Evolutionary conservation across 2,113 vertebrate species (phyloP).

Genomic region (Stercorarius parasiticus): DNA sequence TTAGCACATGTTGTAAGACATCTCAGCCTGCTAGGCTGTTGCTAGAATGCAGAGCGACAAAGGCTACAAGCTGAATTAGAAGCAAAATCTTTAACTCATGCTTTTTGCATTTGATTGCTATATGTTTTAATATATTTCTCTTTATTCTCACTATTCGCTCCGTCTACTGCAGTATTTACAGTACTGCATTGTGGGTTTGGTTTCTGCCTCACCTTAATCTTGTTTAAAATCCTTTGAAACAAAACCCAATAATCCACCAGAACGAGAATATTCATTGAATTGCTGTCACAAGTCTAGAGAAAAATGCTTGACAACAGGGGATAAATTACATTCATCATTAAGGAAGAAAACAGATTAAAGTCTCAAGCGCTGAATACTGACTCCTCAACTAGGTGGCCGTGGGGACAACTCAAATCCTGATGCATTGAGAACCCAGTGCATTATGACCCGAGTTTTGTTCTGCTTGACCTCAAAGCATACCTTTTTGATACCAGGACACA

Average conservation of each 20-base stretch:
- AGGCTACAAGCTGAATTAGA: not conserved
- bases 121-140: not conserved
- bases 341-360: not conserved
- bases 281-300: not conserved
- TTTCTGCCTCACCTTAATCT: not conserved
- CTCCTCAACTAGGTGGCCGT: not conserved
- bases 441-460: not conserved
- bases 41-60: not conserved
- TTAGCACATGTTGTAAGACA: rapidly evolving
- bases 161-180: not conserved
- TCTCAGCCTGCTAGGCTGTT: not conserved
- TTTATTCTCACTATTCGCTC: not conserved
- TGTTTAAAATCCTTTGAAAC: not conserved
- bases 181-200: not conserved
- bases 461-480: not conserved
- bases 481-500: not conserved
- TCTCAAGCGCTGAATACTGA: rapidly evolving
- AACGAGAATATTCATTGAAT: not conserved
- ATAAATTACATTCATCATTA: not conserved
- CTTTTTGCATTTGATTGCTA: not conserved
- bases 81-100: not conserved
- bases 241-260: not conserved
- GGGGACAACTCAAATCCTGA: not conserved
- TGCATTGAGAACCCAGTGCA: not conserved
- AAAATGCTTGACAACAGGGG: not conserved